These are phyloP conservation scores for Pandion haliaetus DNA, from an alignment of 2,113 vertebrate genomes.

Conservation along the genomic window DNA sequence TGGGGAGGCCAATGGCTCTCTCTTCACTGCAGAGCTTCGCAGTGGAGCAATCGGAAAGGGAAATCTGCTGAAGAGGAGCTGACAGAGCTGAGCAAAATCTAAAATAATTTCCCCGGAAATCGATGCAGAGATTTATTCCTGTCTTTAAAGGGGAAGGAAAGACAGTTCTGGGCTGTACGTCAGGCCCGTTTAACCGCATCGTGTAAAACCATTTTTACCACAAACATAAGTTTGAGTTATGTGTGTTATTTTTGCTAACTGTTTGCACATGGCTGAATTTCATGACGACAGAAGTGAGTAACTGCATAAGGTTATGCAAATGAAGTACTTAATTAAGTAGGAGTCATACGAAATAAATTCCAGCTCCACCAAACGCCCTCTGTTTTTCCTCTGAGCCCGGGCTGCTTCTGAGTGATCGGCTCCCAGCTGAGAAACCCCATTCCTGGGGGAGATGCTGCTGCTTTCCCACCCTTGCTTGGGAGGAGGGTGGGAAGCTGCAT, in stretches of 20 bases:
- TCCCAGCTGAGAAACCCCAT: not conserved
- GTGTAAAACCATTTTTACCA: not conserved
- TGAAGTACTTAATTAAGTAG: conserved; percentile 45
- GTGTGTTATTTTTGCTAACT: conserved; percentile 20
- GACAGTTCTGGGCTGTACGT: not conserved
- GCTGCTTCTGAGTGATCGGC: rapidly evolving
- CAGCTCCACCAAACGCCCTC: not conserved
- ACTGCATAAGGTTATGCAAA: conserved; percentile 27
- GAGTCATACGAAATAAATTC: not conserved
- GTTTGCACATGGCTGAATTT: conserved; percentile 37
- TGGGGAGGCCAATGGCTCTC: not conserved
- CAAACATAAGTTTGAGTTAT: conserved; percentile 1
- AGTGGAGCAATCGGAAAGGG: not conserved
- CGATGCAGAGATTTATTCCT: not conserved
- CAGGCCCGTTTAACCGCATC: not conserved
- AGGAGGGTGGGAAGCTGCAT: not conserved
- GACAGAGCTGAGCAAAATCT: not conserved
- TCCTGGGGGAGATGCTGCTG: rapidly evolving
- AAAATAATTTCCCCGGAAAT: not conserved
- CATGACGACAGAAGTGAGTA: conserved; percentile 4
- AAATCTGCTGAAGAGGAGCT: not conserved
- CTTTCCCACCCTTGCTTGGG: not conserved
- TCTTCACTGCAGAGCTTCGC: not conserved
- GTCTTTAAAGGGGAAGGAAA: not conserved
- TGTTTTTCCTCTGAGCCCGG: not conserved